These are phyloP conservation scores for Acanthosoma haemorrhoidale DNA, from an alignment of 2,888 invertebrate genomes.

Conservation along the genomic window DNA sequence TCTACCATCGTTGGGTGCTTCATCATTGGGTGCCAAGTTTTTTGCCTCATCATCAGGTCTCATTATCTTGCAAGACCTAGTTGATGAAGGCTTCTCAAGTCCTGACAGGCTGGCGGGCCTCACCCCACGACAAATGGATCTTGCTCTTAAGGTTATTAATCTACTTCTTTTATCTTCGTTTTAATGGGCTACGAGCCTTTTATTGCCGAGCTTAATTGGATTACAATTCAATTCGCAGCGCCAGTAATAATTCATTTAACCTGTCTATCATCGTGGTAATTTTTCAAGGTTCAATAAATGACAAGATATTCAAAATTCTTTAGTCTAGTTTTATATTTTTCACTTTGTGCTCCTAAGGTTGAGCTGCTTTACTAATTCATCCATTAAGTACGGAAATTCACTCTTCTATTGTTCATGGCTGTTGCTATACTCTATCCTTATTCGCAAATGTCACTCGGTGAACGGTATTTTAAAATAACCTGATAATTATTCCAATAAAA, in stretches of 20 bases:
- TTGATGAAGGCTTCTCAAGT: constrained; percentile 5
- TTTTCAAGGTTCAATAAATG: too few relatives aligned
- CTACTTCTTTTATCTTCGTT: not conserved
- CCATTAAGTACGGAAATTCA: too few relatives aligned
- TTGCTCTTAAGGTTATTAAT: not conserved
- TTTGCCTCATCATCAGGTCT: constrained; percentile 2
- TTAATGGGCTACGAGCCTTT: not conserved
- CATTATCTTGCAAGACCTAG: constrained; percentile 1
- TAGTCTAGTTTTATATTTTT: too few relatives aligned
- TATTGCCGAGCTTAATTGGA: not conserved
- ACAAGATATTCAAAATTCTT: too few relatives aligned
- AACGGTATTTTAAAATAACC: too few relatives aligned
- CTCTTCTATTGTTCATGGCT: too few relatives aligned
- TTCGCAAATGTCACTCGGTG: too few relatives aligned
- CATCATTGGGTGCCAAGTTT: not conserved
- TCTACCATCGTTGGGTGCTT: not conserved
- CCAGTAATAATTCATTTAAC: not conserved
- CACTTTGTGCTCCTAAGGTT: too few relatives aligned
- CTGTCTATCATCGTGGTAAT: too few relatives aligned
- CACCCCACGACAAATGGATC: not conserved
- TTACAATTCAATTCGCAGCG: not conserved
- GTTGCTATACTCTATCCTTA: too few relatives aligned
- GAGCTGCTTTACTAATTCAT: too few relatives aligned
- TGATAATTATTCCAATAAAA: too few relatives aligned
- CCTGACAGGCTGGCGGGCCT: constrained; percentile 8